Evolutionary conservation across 2,888 invertebrate species (phyloP), one percentile per base, ranked within the genome.

Genomic region (Xanthorhoe designata): DNA sequence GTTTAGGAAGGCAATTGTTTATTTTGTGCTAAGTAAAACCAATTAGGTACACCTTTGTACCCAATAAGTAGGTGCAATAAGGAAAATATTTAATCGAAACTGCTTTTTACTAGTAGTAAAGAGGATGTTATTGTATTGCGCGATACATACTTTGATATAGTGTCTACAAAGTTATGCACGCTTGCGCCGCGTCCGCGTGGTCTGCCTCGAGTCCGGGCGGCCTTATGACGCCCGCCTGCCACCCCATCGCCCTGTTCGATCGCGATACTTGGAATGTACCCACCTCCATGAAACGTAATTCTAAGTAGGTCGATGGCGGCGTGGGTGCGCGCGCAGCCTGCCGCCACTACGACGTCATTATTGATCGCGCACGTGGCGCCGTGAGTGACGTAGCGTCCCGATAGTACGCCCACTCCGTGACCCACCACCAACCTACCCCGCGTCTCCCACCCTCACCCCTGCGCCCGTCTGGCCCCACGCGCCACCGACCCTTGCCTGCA

Each of bases 301-400:
- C 84, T 88, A 92, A 92, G 87, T 92, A 90, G 90, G 92, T 91
- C 91, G 91, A 78, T 74, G 81, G 80, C 76, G 77, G 78, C 38
- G 55, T 71, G 66, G 77, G 69, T 86, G 94, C 90, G 89, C 91
- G 92, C 90, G 92, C 91, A 88, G 73, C 68, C 71, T 75, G 72
- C 61, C 73, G 71, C 76, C 76, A 78, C 84, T 81, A 82, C 88
- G 84, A 92, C 92, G 92, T 92, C 92, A 92, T 82, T 92, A 93
- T 93, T 88, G 94, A 94, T 93, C 91, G 89, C 64, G 87, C 92
- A 91, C 91, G 91, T 92, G 89, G 91, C 91, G 89, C 91, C 91
- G 89, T 89, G 83, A 88, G 85, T 92, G 91, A 92, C 93, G 92
- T 92, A 92, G 91, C 78, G 80, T 75, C 80, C 82, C 85, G 83